These are phyloP conservation scores for Sussaba pulchella DNA, from an alignment of 2,888 invertebrate genomes.

Conservation along the genomic window DNA sequence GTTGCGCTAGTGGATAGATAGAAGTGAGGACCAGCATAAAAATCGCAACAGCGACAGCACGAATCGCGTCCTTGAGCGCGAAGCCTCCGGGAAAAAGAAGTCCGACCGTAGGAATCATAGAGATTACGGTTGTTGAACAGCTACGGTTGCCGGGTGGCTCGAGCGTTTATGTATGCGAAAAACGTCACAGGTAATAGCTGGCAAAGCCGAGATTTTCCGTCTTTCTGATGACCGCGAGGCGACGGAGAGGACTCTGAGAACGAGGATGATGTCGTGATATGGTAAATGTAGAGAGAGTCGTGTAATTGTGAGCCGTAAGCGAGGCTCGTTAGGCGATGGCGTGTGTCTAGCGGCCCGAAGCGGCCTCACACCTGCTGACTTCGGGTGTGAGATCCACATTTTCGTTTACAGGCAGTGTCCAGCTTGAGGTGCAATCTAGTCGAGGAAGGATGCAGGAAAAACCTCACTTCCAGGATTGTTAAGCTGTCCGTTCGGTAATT, in stretches of 20 bases:
- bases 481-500: too few relatives aligned
- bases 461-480: too few relatives aligned
- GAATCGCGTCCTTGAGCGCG: conserved; percentile 9
- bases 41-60: neutral
- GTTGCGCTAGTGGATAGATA: neutral
- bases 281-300: conserved; percentile 75
- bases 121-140: neutral
- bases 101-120: neutral
- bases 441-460: too few relatives aligned
- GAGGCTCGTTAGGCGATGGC: conserved; percentile 36
- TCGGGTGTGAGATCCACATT: neutral
- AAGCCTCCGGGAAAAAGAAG: conserved; percentile 1
- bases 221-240: conserved; percentile 5
- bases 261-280: conserved; percentile 73
- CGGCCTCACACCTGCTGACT: conserved; percentile 5
- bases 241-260: conserved; percentile 7
- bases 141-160: neutral
- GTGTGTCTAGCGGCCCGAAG: conserved; percentile 18
- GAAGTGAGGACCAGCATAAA: neutral
- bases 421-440: neutral
- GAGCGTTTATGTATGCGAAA: neutral
- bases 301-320: conserved; percentile 39
- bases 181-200: conserved; percentile 15
- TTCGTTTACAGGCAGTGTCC: neutral
- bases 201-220: conserved; percentile 19